Evolutionary conservation across 2,797 vertebrate species (phyloP).

Genomic region (Gobio occitaniae): DNA sequence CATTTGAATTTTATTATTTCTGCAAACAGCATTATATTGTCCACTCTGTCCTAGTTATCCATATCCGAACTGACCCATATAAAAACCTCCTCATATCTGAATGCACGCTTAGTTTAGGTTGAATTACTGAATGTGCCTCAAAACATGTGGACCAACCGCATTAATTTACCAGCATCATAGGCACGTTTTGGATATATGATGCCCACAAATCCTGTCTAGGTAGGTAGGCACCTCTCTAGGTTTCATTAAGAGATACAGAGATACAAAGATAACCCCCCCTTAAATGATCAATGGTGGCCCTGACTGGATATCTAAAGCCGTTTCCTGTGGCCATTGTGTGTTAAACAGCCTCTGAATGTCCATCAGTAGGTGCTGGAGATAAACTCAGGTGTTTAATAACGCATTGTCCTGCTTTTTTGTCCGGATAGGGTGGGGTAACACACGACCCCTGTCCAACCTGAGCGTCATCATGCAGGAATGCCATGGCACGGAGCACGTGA

Average conservation of each 20-base stretch:
- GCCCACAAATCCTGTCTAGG: neutral
- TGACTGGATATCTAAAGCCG: conserved; percentile 39
- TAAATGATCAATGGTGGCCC: conserved; percentile 34
- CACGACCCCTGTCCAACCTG: conserved; percentile 23
- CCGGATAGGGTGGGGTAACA: conserved; percentile 5
- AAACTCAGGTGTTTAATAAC: conserved; percentile 54
- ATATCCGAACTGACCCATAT: too few species aligned
- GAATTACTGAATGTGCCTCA: neutral
- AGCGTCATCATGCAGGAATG: conserved; percentile 39
- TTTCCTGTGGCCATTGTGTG: conserved; percentile 58
- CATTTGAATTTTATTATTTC: neutral
- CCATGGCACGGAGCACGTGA: neutral
- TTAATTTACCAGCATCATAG: neutral
- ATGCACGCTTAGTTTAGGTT: neutral
- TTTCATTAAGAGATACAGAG: conserved; percentile 9
- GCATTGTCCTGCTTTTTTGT: conserved; percentile 32
- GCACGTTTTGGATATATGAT: too few species aligned
- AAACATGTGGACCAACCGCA: neutral
- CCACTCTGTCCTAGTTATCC: neutral
- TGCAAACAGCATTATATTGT: neutral
- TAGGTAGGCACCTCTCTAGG: neutral
- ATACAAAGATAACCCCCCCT: neutral
- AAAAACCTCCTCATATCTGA: neutral
- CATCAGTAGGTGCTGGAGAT: conserved; percentile 47
- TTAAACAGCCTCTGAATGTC: conserved; percentile 42